A percentile compares a stretch with the other conserved stretches of the same genome.
phyloP scores from a whole-genome alignment of 2,888 invertebrate genomes.

The Atherix ibis region DNA sequence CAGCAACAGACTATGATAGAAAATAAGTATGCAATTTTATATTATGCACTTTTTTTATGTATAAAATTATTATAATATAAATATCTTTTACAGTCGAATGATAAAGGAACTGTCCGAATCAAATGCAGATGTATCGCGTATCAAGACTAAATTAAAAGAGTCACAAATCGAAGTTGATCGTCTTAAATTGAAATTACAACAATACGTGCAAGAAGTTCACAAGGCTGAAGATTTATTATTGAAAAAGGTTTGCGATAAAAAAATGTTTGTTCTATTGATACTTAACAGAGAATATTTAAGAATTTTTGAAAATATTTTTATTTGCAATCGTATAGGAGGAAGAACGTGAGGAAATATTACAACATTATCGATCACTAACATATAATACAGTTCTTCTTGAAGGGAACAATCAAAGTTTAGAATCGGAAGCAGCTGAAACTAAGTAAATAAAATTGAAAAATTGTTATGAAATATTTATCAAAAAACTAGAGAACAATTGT shows the following conservation, averaged over 20 bases:
- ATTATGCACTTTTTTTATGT: no score
- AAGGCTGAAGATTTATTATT: conserved; percentile 61
- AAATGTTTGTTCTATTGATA: no score
- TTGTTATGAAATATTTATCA: background rate
- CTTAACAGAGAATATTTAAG: conserved; percentile 2
- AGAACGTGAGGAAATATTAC: conserved; percentile 64
- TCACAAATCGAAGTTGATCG: conserved; percentile 55
- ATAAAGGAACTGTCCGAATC: conserved; percentile 53
- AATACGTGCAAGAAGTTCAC: conserved; percentile 67
- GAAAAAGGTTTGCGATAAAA: conserved; percentile 47
- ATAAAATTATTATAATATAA: background rate
- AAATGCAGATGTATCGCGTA: conserved; percentile 42
- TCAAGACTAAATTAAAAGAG: conserved; percentile 50
- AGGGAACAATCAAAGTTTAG: conserved; percentile 63
- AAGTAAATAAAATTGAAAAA: conserved; percentile 25
- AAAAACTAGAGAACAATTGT: no score
- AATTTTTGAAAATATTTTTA: conserved; percentile 4
- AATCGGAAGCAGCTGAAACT: conserved; percentile 57
- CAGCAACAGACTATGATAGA: conserved; percentile 29
- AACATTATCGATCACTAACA: conserved; percentile 61
- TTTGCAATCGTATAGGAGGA: conserved; percentile 41
- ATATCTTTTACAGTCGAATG: conserved; percentile 38
- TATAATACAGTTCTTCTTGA: conserved; percentile 62
- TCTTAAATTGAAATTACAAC: conserved; percentile 59
- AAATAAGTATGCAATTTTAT: conserved; percentile 21